phyloP scores from a whole-genome alignment of 2,888 invertebrate species.

The Dolichomitus sp. region DNA sequence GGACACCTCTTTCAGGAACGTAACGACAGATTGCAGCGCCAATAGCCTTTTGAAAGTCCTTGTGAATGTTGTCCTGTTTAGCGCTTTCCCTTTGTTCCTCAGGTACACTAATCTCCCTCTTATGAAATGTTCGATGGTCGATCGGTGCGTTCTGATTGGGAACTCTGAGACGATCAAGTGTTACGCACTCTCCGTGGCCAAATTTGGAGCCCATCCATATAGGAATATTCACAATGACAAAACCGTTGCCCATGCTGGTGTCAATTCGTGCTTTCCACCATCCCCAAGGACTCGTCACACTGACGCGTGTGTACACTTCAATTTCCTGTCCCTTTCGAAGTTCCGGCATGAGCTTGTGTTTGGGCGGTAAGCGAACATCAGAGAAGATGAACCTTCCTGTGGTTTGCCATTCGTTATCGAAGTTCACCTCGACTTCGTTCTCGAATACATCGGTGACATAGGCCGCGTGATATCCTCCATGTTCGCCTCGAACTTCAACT shows the following conservation, averaged over 20 bases:
- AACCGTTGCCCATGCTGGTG: background rate
- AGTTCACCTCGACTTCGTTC: background rate
- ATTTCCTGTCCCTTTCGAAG: background rate
- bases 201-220: background rate
- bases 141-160: background rate
- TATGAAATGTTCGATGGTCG: background rate
- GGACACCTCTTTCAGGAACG: background rate
- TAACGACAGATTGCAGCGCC: background rate
- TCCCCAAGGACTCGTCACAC: background rate
- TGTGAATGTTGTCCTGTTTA: background rate
- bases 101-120: background rate
- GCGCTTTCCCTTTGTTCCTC: background rate
- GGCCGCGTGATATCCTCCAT: constrained; percentile 1
- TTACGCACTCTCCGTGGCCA: constrained; percentile 2
- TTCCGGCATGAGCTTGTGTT: background rate
- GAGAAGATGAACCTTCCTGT: background rate
- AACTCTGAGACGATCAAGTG: background rate
- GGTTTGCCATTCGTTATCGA: background rate
- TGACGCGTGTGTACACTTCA: background rate
- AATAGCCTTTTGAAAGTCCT: background rate
- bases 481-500: background rate
- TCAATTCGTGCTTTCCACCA: constrained; percentile 9
- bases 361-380: background rate
- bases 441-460: constrained; percentile 3
- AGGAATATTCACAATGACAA: background rate